Evolutionary conservation across 2,113 vertebrate genomes (phyloP).

Genomic region (Podarcis cretensis): DNA sequence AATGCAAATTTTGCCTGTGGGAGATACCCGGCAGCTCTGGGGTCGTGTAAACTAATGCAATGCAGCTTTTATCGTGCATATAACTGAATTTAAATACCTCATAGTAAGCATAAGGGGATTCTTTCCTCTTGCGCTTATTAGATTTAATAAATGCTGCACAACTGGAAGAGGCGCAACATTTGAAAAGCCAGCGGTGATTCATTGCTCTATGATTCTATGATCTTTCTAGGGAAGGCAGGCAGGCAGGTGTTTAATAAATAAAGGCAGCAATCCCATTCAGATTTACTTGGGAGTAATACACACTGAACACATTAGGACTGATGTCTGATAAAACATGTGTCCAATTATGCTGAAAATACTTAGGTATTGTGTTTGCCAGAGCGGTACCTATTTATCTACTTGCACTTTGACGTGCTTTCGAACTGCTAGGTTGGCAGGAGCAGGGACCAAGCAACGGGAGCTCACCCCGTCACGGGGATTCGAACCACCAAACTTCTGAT

Average conservation of each 20-base stretch:
- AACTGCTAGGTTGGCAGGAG: too few species aligned
- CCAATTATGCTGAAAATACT: background rate
- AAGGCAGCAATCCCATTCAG: background rate
- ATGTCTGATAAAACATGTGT: background rate
- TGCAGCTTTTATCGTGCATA: slow-evolving; percentile 68
- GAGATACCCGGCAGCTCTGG: slow-evolving; percentile 64
- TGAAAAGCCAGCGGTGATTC: background rate
- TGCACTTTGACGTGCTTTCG: too few species aligned
- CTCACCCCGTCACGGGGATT: too few species aligned
- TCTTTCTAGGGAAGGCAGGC: too few species aligned
- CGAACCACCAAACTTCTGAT: too few species aligned
- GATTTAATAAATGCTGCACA: slow-evolving; percentile 71
- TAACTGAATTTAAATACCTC: slow-evolving; percentile 73
- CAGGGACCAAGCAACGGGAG: too few species aligned
- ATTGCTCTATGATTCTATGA: too few species aligned
- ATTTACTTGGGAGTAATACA: background rate
- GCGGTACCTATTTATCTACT: too few species aligned
- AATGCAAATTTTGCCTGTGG: slow-evolving; percentile 68
- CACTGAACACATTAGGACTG: background rate
- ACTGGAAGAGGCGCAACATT: slow-evolving; percentile 66
- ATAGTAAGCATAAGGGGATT: slow-evolving; percentile 67
- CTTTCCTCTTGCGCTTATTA: slow-evolving; percentile 66
- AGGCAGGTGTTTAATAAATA: slow-evolving; percentile 36
- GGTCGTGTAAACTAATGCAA: slow-evolving; percentile 72
- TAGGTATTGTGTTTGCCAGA: background rate